These are phyloP conservation scores for Oncorhynchus masou DNA, from an alignment of 2,113 vertebrate species.

Conservation along the genomic window DNA sequence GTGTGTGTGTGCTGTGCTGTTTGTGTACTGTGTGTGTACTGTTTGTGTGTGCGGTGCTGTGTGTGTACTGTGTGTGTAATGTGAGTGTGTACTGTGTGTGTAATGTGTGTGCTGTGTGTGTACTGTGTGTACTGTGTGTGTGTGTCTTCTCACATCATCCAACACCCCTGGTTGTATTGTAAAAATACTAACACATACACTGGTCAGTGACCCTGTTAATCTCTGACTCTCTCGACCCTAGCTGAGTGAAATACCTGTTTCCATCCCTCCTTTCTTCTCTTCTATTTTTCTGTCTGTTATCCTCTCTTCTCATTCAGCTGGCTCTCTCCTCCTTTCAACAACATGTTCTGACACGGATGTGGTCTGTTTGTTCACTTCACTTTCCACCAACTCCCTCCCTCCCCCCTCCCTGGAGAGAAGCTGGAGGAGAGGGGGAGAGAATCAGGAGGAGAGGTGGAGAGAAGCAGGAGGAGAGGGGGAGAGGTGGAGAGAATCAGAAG, in stretches of 20 bases:
- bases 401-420: too few relatives aligned
- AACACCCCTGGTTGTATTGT: neutral
- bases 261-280: neutral
- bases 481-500: too few relatives aligned
- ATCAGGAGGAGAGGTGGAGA: too few relatives aligned
- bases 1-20: slow-evolving; percentile 11
- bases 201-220: too few relatives aligned
- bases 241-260: neutral
- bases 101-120: neutral
- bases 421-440: too few relatives aligned
- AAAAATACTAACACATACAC: too few relatives aligned
- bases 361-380: slow-evolving; percentile 20
- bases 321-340: neutral
- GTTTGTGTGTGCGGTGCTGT: neutral
- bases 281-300: neutral
- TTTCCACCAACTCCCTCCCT: neutral
- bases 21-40: neutral
- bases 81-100: slow-evolving; percentile 3
- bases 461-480: too few relatives aligned
- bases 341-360: slow-evolving; percentile 14
- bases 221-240: too few relatives aligned
- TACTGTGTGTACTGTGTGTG: slow-evolving; percentile 6
- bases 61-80: neutral
- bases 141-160: neutral
- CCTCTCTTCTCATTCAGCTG: neutral